A percentile compares a stretch with the other conserved stretches of the same genome.
These are phyloP conservation scores for Phalloptychus januarius DNA, from an alignment of 2,797 vertebrate genomes.

Conservation along the genomic window DNA sequence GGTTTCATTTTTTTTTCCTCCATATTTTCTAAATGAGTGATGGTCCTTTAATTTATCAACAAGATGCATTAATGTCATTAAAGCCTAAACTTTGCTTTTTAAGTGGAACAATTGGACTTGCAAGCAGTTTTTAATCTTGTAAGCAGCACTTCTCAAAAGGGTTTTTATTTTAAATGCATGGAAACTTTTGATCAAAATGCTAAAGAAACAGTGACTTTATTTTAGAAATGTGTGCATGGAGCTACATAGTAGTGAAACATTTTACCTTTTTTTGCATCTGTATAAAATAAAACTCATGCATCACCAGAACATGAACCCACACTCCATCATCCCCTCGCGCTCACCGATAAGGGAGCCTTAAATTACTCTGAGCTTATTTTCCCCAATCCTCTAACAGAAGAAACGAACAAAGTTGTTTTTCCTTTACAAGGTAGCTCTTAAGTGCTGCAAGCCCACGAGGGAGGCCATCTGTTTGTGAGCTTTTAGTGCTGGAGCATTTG, in stretches of 20 bases:
- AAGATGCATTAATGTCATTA: background rate
- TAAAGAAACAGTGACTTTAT: background rate
- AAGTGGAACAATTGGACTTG: background rate
- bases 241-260: background rate
- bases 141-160: background rate
- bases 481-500: conserved; percentile 46
- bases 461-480: conserved; percentile 34
- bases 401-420: conserved; percentile 21
- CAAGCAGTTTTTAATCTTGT: background rate
- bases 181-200: background rate
- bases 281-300: background rate
- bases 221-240: background rate
- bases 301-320: background rate
- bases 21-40: background rate
- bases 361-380: conserved; percentile 16
- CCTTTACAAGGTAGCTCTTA: conserved; percentile 54
- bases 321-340: conserved; percentile 14
- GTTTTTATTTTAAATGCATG: background rate
- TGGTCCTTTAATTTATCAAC: background rate
- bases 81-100: background rate
- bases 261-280: background rate
- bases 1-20: too few relatives aligned
- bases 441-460: conserved; percentile 60
- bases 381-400: conserved; percentile 12
- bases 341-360: conserved; percentile 13